Evolutionary conservation across 2,888 invertebrate genomes (phyloP), one percentile per base, ranked within the genome.

Genomic region (Drosophila affinis): DNA sequence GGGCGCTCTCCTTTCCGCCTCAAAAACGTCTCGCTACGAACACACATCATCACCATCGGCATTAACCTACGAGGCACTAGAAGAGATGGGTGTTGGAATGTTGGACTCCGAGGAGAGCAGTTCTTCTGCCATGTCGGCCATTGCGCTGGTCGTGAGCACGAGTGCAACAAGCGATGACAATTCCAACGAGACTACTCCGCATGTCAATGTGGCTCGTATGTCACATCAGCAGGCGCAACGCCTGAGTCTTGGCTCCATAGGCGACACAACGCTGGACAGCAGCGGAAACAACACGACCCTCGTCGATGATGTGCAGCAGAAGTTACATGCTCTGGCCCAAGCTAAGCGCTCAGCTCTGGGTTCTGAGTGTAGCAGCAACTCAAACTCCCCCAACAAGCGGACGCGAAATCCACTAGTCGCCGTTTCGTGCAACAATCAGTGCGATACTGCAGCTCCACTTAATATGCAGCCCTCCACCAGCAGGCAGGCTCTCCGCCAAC

Each of bases 81-180:
- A 93, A 76, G 94, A 95, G 79, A 93, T 94, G 93, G 95, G 95
- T 51, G 93, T 95, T 21, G 93, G 93, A 24, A 93, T 94, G 92
- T 88, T 95, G 55, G 93, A 93, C 58, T 93, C 93, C 12, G 93
- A 93, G 72, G 93, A 93, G 68, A 90, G 91, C 56, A 91, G 91
- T 12, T 92, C 92, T 0, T 91, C 91, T 0, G 89, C 88, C 9
- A 86, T 91, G 0, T 91, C 91, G 0, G 88, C 88, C 9, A 87
- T 91, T 49, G 87, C 87, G 1, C 64, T 90, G 29, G 87, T 88
- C 0, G 86, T 90, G 6, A 88, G 86, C 62, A 67, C 77, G 7
- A 87, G 86, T 65, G 68, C 77, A 27, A 88, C 86, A 51, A 77
- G 82, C 58, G 91, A 91, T 62, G 91, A 91, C 65, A 91, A 91